Conservation (phyloP, 2,888 invertebrate species). For the Yponomeuta sedellus region DNA sequence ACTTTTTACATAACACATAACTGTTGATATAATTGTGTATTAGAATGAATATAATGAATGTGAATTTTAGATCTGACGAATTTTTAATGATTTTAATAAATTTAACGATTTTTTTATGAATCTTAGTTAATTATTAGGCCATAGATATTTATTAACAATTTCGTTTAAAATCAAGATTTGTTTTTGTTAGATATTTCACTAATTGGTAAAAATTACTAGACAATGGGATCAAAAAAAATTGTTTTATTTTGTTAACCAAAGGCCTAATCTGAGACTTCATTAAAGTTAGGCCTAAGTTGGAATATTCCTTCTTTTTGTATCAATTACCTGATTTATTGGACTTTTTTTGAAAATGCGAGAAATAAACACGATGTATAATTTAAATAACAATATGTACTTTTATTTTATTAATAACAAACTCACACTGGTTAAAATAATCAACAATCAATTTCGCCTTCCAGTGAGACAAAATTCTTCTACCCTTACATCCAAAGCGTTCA, state of each 20-base stretch:
- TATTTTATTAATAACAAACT: conserved; percentile 8
- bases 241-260: conserved; percentile 12
- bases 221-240: conserved; percentile 10
- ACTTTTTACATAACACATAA: conserved; percentile 69
- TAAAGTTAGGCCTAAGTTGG: conserved; percentile 17
- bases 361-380: conserved; percentile 65
- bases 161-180: neutral
- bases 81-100: conserved; percentile 4
- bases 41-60: conserved; percentile 40
- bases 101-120: conserved; percentile 30
- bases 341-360: conserved; percentile 58
- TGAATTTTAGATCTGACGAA: conserved; percentile 18
- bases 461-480: conserved; percentile 34
- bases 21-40: conserved; percentile 67
- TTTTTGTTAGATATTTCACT: conserved; percentile 11
- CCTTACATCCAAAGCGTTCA: conserved; percentile 50
- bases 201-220: conserved; percentile 11
- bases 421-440: neutral
- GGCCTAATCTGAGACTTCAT: conserved; percentile 26
- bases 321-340: conserved; percentile 30
- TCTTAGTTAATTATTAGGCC: conserved; percentile 5
- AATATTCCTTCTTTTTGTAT: conserved; percentile 20
- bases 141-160: conserved; percentile 1
- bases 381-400: conserved; percentile 24
- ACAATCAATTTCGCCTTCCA: conserved; percentile 13